Base-by-base conservation (phyloP, 2,888 invertebrate species). In the Rosalia funebris region DNA sequence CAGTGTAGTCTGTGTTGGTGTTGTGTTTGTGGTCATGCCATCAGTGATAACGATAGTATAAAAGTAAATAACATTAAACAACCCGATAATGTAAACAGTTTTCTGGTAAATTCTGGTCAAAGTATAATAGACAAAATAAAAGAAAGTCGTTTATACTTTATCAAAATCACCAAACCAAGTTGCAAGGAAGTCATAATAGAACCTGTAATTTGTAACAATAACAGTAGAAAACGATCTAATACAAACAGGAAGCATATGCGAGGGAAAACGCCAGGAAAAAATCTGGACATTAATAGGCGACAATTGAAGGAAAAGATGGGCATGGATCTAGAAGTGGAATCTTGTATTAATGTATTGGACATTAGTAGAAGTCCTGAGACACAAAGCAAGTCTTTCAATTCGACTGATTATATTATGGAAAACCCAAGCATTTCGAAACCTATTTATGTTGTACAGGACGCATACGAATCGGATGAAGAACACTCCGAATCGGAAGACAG, bases 101-200 rank as follows among this genome's bases (percentile, higher is more conserved):
- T 50, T 42, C 39, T 34, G 20, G 36, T 45, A 65, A 62, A 67
- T 63, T 66, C 60, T 61, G 63, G 68, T 69, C 69, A 60, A 25
- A 55, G 56, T 34, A 59, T 62, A 57, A 57, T 65, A 36, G 59
- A 63, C 46, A 54, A 60, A 11, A 54, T 62, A 11, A 62, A 63
- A 48, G 62, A 67, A 50, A 59, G 62, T 54, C 54, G 56, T 37
- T 45, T 58, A 9, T 57, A 63, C 44, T 36, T 57, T 32, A 47
- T 64, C 5, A 50, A 50, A 50, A 25, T 7, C 16, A 11, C 45
- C 11, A 42, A 32, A 1, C 42, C 39, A 31, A 39, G 42, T 19
- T 44, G 11, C n/a, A 4, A 17, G n/a, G 41, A n/a, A 25, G 9
- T 19, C n/a, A n/a, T n/a, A 20, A 11, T 0, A 2, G 11, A 37